Percentiles rank a stretch among this genome's conserved stretches.
Evolutionary conservation across 2,113 vertebrate genomes (phyloP).

Genomic region (Mus musculus): DNA sequence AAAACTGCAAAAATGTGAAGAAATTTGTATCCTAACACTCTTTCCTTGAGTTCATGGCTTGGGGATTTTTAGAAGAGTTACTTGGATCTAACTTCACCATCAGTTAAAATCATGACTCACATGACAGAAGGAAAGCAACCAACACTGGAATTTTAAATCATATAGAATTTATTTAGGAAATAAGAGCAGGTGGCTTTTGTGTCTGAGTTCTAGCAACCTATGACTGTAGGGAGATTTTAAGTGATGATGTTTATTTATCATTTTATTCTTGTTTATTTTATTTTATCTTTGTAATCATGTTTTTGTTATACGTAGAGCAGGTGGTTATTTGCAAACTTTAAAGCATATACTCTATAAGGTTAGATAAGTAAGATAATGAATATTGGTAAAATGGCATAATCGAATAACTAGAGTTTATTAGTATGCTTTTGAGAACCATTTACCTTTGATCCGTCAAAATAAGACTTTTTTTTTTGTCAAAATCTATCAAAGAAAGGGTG

Average conservation of each 20-base stretch:
- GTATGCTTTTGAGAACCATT: background rate
- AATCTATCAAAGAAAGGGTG: background rate
- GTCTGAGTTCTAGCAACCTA: background rate
- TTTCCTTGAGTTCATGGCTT: background rate
- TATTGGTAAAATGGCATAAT: background rate
- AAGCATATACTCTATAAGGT: background rate
- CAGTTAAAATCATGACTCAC: background rate
- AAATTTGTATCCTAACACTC: background rate
- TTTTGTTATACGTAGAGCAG: background rate
- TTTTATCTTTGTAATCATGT: background rate
- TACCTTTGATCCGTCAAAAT: background rate
- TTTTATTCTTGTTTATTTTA: background rate
- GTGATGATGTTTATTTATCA: background rate
- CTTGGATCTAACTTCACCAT: background rate
- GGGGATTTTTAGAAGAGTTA: background rate
- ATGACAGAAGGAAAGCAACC: background rate
- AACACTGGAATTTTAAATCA: background rate
- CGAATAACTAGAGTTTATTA: conserved; percentile 23
- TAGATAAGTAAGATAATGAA: background rate
- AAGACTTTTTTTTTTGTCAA: background rate
- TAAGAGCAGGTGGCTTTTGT: background rate
- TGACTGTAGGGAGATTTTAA: background rate
- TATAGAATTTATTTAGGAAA: background rate
- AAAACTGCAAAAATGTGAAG: background rate
- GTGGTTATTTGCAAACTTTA: background rate